Evolutionary conservation across 2,888 invertebrate genomes (phyloP), one percentile per base, ranked within the genome.

Genomic region (Eristalis arbustorum): DNA sequence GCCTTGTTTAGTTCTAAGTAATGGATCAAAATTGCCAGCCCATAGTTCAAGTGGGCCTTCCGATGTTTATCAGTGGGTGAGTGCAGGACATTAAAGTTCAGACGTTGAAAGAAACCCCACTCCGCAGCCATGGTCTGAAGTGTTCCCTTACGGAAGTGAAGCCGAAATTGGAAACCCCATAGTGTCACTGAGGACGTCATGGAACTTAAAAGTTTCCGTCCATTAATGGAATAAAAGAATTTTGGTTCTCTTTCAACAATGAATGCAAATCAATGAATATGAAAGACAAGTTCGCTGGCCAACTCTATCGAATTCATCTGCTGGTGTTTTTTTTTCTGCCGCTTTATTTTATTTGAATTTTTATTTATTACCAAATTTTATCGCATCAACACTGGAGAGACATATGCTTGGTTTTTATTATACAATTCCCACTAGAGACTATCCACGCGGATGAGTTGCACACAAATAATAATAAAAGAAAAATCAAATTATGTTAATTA

Each of bases 401-500:
- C 25, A 64, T 59, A 69, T 49, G 61, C 62, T 28, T 23, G 13
- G 62, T 28, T 25, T 49, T 62, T 69, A 68, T 79, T 49, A 69
- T 25, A 37, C 13, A 59, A 75, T 63, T 62, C 25, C 28, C 25
- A 59, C 61, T 40, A 28, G 57, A 31, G 57, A 31, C 14, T 25
- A 74, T 71, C 13, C 28, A 22, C 8, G 49, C 49, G 49, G 49
- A 49, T 49, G 31, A 56, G 18, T 34, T 31, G 63, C 25, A 56
- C 75, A 64, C 31, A 62, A 77, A 71, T 42, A 78, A 40, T 57
- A 74, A 40, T 61, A 74, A 74, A 81, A 61, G 10, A 31, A 81
- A 66, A 85, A 62, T 63, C 34, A 77, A 67, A 73, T 72, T 77
- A 84, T 77, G 82, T 62, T 78, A 77, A 82, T 80, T 80, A 80